A percentile compares a stretch with the other conserved stretches of the same genome.
These are phyloP conservation scores for Cerastoderma edule DNA, from an alignment of 2,888 invertebrate genomes.

Conservation along the genomic window DNA sequence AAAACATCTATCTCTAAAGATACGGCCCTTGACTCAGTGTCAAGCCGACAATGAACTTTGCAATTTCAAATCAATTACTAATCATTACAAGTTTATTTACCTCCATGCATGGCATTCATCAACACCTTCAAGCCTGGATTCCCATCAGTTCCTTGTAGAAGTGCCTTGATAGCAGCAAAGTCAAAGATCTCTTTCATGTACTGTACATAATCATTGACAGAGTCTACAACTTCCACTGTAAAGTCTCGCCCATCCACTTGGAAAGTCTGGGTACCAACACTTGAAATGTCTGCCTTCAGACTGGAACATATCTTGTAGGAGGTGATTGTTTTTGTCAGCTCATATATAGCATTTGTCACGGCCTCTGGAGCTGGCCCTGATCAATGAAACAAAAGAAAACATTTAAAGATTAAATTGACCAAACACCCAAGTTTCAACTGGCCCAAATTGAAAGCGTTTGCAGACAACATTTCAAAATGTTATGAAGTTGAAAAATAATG, in stretches of 20 bases:
- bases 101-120: conserved; percentile 97
- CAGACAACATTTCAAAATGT: no score
- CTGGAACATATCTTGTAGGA: conserved; percentile 92
- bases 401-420: no score
- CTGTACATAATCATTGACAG: conserved; percentile 93
- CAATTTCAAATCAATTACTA: no score
- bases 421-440: no score
- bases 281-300: conserved; percentile 87
- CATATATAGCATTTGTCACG: conserved; percentile 94
- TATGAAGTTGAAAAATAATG: no score
- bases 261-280: conserved; percentile 89
- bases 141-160: conserved; percentile 88
- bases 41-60: no score
- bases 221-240: conserved; percentile 91
- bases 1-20: no score
- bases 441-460: no score
- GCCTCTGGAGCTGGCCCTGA: conserved; percentile 94
- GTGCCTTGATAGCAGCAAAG: conserved; percentile 90
- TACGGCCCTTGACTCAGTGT: no score
- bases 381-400: conserved; percentile 15
- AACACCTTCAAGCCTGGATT: conserved; percentile 90
- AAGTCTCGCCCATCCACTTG: conserved; percentile 85
- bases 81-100: conserved; percentile 84
- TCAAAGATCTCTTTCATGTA: conserved; percentile 99
- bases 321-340: conserved; percentile 90